Evolutionary conservation across 2,888 invertebrate genomes (phyloP).

Genomic region (Meganola albula): DNA sequence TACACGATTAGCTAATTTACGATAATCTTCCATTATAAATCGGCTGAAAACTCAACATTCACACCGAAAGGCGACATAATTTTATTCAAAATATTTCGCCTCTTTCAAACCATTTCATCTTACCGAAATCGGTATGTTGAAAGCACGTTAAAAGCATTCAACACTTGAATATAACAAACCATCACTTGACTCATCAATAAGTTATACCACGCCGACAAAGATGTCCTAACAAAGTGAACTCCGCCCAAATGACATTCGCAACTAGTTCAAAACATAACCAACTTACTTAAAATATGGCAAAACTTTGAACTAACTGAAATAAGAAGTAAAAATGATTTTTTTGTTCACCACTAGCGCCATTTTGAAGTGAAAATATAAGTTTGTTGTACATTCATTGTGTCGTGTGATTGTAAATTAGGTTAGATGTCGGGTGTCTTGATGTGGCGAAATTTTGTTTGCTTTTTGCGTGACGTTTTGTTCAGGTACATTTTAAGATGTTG

Average conservation of each 20-base stretch:
- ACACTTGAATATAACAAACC: too few relatives aligned
- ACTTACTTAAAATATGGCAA: too few relatives aligned
- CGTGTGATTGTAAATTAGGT: slow-evolving; percentile 45
- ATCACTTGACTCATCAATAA: too few relatives aligned
- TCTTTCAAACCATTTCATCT: slow-evolving; percentile 18
- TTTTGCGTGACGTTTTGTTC: slow-evolving; percentile 29
- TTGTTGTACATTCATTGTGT: not conserved
- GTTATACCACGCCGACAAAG: slow-evolving; percentile 36
- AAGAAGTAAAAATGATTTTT: too few relatives aligned
- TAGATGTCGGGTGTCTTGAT: slow-evolving; percentile 52
- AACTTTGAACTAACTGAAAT: too few relatives aligned
- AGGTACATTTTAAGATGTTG: slow-evolving; percentile 20
- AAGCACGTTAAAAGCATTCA: too few relatives aligned
- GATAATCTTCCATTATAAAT: too few relatives aligned
- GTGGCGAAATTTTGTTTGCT: slow-evolving; percentile 74
- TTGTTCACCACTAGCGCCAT: too few relatives aligned
- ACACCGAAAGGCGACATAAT: slow-evolving; percentile 4
- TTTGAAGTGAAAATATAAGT: too few relatives aligned
- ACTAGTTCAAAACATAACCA: too few relatives aligned
- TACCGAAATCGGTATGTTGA: slow-evolving; percentile 25
- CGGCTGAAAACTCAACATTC: too few relatives aligned
- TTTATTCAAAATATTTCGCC: slow-evolving; percentile 26
- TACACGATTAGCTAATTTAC: too few relatives aligned
- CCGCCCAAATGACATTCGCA: slow-evolving; percentile 36
- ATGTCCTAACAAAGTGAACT: slow-evolving; percentile 36